phyloP scores from a whole-genome alignment of 2,797 vertebrate genomes.

The Gambusia yucatana region DNA sequence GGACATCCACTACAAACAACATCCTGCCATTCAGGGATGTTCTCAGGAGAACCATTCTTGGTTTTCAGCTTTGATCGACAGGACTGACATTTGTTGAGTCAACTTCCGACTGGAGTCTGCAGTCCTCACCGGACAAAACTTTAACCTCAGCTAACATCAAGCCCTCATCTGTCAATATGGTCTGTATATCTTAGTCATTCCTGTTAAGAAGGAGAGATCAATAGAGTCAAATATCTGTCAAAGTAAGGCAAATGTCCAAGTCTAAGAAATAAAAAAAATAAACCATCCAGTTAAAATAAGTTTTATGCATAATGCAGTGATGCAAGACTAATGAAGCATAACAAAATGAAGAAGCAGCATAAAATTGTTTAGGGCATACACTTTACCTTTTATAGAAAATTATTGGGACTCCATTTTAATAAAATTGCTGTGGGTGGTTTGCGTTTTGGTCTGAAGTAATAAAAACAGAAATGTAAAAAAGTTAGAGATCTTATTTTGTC shows the following conservation, averaged over 20 bases:
- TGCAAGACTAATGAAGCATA: conserved; percentile 20
- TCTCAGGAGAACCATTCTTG: conserved; percentile 59
- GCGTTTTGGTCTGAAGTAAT: neutral
- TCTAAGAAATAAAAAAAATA: neutral
- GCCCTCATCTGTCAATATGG: conserved; percentile 50
- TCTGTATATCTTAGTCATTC: conserved; percentile 19
- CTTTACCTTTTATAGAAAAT: neutral
- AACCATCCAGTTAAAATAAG: conserved; percentile 3
- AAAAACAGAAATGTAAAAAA: neutral
- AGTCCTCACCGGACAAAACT: conserved; percentile 67
- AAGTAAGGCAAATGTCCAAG: conserved; percentile 2
- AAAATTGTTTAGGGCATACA: neutral
- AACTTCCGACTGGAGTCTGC: conserved; percentile 59
- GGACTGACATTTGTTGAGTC: conserved; percentile 78
- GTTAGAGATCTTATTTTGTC: neutral
- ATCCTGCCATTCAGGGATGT: conserved; percentile 70
- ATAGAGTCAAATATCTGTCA: conserved; percentile 5
- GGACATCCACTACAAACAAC: conserved; percentile 61
- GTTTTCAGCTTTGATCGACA: conserved; percentile 75
- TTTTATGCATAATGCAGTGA: conserved; percentile 28
- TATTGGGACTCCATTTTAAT: neutral
- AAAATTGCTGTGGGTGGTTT: neutral
- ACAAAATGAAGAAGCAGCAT: conserved; percentile 11
- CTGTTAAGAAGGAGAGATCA: conserved; percentile 9
- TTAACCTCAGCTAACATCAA: conserved; percentile 61